A percentile compares a stretch with the other conserved stretches of the same genome.
Evolutionary conservation across 2,888 invertebrate species (phyloP).

Genomic region (Venusia cambrica): DNA sequence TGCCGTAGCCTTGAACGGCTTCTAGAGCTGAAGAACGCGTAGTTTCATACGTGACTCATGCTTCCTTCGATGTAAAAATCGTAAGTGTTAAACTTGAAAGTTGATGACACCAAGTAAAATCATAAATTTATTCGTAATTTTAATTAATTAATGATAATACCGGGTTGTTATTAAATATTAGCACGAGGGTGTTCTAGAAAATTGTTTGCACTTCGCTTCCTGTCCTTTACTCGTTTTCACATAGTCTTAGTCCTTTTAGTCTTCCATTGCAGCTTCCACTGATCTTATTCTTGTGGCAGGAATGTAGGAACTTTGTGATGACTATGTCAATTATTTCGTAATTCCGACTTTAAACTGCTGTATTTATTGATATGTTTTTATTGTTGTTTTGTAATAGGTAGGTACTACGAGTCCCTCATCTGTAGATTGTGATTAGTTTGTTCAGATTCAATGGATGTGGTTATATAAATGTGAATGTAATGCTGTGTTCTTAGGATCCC

Average conservation of each 20-base stretch:
- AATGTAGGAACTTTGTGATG: slow-evolving; percentile 77
- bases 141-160: slow-evolving; percentile 51
- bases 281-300: slow-evolving; percentile 64
- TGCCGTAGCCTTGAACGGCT: too few species aligned
- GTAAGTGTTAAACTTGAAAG: slow-evolving; percentile 40
- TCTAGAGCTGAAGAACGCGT: background rate
- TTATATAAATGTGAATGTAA: slow-evolving; percentile 73
- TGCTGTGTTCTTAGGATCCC: slow-evolving; percentile 68
- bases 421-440: slow-evolving; percentile 66
- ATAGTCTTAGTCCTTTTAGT: slow-evolving; percentile 61
- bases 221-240: slow-evolving; percentile 42
- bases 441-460: slow-evolving; percentile 70
- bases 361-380: slow-evolving; percentile 47
- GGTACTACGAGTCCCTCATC: slow-evolving; percentile 43
- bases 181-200: slow-evolving; percentile 52
- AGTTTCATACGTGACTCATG: slow-evolving; percentile 19
- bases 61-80: slow-evolving; percentile 17
- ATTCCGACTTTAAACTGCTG: slow-evolving; percentile 55
- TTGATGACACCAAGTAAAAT: slow-evolving; percentile 74
- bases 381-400: slow-evolving; percentile 45
- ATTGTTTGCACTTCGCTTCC: slow-evolving; percentile 63
- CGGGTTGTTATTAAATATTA: slow-evolving; percentile 58
- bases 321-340: slow-evolving; percentile 80
- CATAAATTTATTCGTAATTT: slow-evolving; percentile 52
- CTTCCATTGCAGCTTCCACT: slow-evolving; percentile 74